phyloP scores from a whole-genome alignment of 53 echinoderm and acorn worm genomes.

The Luidia sarsii region DNA sequence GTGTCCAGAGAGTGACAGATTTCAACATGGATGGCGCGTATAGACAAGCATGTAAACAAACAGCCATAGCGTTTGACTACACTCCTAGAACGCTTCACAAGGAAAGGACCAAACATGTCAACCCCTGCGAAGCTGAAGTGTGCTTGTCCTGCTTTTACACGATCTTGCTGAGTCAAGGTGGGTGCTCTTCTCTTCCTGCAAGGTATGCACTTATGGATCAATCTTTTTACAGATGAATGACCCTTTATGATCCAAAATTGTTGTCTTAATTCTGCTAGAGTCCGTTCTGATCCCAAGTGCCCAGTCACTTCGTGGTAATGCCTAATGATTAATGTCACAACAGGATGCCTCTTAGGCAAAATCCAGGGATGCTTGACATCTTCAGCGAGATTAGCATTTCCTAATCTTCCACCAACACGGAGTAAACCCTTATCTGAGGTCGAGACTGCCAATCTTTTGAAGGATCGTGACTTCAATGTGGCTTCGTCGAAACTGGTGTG shows the following conservation, averaged over 20 bases:
- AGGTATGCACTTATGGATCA: constrained; percentile 27
- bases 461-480: neutral
- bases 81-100: constrained; percentile 12
- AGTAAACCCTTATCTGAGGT: neutral
- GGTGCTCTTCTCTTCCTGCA: constrained; percentile 13
- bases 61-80: constrained; percentile 9
- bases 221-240: constrained; percentile 4
- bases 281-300: constrained; percentile 23
- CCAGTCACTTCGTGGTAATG: constrained; percentile 8
- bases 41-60: constrained; percentile 30
- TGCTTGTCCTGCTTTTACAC: constrained; percentile 16
- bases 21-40: constrained; percentile 1
- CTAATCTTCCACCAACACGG: neutral
- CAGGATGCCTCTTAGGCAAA: neutral
- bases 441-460: neutral
- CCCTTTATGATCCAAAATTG: constrained; percentile 39
- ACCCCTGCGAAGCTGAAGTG: constrained; percentile 19
- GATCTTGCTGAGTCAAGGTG: neutral
- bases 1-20: too few relatives aligned
- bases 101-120: constrained; percentile 21
- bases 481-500: neutral
- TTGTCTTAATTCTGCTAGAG: constrained; percentile 25
- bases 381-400: neutral
- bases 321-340: constrained; percentile 18
- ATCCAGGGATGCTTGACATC: constrained; percentile 12